Evolutionary conservation across 2,797 vertebrate species (phyloP).

Genomic region (Setipinna tenuifilis): DNA sequence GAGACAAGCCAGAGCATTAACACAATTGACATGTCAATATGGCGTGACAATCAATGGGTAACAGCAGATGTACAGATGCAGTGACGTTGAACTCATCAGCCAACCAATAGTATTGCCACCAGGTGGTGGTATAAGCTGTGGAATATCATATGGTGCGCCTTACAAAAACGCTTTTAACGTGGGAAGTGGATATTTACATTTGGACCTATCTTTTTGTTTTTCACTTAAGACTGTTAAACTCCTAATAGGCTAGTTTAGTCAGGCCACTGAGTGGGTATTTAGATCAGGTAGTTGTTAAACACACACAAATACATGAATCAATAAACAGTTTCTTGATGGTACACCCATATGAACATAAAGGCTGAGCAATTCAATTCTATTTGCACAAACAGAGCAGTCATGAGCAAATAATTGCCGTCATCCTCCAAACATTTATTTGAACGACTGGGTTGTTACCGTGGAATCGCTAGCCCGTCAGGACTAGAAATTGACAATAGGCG

Average conservation of each 20-base stretch:
- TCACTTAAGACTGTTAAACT: neutral
- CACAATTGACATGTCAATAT: neutral
- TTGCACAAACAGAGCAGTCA: neutral
- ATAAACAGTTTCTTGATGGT: neutral
- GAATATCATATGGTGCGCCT: neutral
- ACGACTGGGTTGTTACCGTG: neutral
- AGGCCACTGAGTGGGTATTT: neutral
- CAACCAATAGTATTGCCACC: neutral
- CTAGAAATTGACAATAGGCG: neutral
- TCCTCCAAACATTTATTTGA: conserved; percentile 4
- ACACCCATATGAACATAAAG: neutral
- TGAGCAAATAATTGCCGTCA: neutral
- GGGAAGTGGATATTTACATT: neutral
- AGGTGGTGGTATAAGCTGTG: neutral
- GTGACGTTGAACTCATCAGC: neutral
- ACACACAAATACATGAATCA: neutral
- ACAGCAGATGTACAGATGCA: neutral
- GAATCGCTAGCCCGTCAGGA: neutral
- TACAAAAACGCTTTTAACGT: neutral
- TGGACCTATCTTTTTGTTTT: neutral
- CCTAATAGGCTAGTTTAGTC: neutral
- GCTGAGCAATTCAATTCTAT: neutral
- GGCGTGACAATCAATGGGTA: neutral
- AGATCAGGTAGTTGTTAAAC: neutral
- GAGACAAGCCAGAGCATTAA: too few relatives aligned